phyloP scores from a whole-genome alignment of 2,113 vertebrate genomes.

The Tenrec ecaudatus region DNA sequence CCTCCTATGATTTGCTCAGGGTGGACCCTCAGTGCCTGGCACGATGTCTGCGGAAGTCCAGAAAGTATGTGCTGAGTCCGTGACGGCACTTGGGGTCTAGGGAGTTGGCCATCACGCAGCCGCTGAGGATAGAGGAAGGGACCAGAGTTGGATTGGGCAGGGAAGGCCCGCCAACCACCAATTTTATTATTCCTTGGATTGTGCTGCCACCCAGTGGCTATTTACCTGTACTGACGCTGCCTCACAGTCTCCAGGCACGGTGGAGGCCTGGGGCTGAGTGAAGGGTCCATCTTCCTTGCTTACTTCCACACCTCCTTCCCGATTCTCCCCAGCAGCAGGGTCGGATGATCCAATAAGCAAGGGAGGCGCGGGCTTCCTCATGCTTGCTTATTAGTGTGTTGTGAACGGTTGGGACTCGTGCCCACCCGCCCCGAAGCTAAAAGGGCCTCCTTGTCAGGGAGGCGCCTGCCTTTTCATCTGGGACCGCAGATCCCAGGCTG shows the following conservation, averaged over 20 bases:
- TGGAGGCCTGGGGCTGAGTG: too few relatives aligned
- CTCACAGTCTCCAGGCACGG: not conserved
- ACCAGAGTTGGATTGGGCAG: too few relatives aligned
- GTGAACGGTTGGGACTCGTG: too few relatives aligned
- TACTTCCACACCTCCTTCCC: too few relatives aligned
- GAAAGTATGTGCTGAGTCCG: not conserved
- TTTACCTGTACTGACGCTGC: conserved; percentile 21
- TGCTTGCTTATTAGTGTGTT: too few relatives aligned
- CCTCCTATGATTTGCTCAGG: not conserved
- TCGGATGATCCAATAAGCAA: too few relatives aligned
- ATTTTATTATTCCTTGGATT: conserved; percentile 60
- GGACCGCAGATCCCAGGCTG: not conserved
- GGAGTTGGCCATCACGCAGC: not conserved
- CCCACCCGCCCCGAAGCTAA: not conserved
- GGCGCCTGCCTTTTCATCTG: not conserved
- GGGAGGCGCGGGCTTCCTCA: too few relatives aligned
- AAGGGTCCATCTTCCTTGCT: too few relatives aligned
- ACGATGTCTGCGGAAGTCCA: not conserved
- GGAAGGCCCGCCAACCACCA: not conserved
- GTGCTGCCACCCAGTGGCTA: conserved; percentile 75
- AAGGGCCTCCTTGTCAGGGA: not conserved
- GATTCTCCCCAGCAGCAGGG: too few relatives aligned
- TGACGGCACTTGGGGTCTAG: not conserved
- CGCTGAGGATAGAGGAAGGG: not conserved
- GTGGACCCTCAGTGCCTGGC: not conserved